phyloP scores from a whole-genome alignment of 2,113 vertebrate genomes.

The Sander lucioperca region DNA sequence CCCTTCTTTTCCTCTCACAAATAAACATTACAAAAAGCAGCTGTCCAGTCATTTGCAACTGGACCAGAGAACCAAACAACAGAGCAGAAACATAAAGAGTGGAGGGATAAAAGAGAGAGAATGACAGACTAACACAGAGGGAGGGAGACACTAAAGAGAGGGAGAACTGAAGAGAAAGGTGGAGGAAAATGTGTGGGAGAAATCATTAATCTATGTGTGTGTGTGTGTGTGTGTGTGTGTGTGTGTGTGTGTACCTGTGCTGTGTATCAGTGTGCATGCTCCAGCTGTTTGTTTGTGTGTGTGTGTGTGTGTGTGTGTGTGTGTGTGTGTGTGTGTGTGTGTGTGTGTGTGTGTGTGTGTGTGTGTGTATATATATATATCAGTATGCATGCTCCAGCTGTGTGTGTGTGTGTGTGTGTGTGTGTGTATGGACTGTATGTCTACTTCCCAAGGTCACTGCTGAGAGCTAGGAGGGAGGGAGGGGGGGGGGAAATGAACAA shows the following conservation, averaged over 20 bases:
- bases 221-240: no score
- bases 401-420: constrained; percentile 25
- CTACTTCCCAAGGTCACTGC: constrained; percentile 78
- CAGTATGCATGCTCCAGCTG: background rate
- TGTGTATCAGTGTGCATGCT: constrained; percentile 46
- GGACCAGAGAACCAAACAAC: constrained; percentile 30
- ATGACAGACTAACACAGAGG: constrained; percentile 25
- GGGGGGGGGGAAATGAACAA: constrained; percentile 63
- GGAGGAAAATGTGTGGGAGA: constrained; percentile 24
- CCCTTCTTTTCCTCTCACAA: background rate
- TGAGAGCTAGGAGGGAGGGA: constrained; percentile 55
- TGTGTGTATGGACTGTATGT: constrained; percentile 45
- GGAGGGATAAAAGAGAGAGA: constrained; percentile 32
- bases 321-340: constrained; percentile 28
- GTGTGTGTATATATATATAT: no score
- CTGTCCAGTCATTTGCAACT: constrained; percentile 36
- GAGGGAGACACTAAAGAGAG: background rate
- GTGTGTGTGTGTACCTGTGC: no score
- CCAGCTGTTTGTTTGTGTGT: constrained; percentile 43
- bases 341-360: background rate
- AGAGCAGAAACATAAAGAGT: constrained; percentile 29
- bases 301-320: constrained; percentile 18
- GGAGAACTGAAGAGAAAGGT: constrained; percentile 6
- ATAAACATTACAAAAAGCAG: constrained; percentile 12
- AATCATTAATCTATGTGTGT: constrained; percentile 47